Base-by-base conservation (phyloP, 2,797 vertebrate genomes). In the Semotilus atromaculatus region DNA sequence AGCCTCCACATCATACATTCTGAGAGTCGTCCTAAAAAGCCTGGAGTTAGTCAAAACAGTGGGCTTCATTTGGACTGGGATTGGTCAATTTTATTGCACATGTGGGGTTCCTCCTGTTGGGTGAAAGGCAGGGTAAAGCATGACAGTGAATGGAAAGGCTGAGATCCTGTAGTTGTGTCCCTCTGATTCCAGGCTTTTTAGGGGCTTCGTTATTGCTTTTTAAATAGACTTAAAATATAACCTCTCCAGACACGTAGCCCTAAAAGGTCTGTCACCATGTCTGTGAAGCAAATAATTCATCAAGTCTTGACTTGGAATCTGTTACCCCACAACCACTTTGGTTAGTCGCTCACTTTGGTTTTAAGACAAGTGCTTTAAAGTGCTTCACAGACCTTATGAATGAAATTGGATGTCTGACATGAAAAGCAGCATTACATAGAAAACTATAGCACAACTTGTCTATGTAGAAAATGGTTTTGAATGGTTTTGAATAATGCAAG, bases 111-210 rank as follows among this genome's bases (percentile, higher is more conserved):
- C 93, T 95, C 94, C 94, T 95, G 93, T 93, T 93, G 94, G 92
- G 92, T 94, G 93, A 94, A 95, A 95, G 86, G 92, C 93, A 93
- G 93, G 93, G 90, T 91, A 94, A 95, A 90, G 91, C 91, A 94
- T 95, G 95, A 93, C 80, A 93, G 83, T 91, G 79, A 82, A 94
- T 95, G 94, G 90, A 90, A 89, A 93, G 92, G 92, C 89, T 90
- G 89, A 90, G 90, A 88, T 91, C 92, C 91, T 90, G 88, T 90
- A 88, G 90, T 91, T 91, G 92, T 91, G 88, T 91, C 85, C 89
- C 89, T 90, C 88, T 91, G 89, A 92, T 93, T 93, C 83, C 90
- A 93, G 93, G 91, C 91, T 93, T 91, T 95, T 94, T 88, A 93
- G 91, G 93, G 93, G 92, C 93, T 92, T 91, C 76, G 88, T 88